phyloP scores from a whole-genome alignment of 2,888 invertebrate genomes.

The Mylabris sibirica region DNA sequence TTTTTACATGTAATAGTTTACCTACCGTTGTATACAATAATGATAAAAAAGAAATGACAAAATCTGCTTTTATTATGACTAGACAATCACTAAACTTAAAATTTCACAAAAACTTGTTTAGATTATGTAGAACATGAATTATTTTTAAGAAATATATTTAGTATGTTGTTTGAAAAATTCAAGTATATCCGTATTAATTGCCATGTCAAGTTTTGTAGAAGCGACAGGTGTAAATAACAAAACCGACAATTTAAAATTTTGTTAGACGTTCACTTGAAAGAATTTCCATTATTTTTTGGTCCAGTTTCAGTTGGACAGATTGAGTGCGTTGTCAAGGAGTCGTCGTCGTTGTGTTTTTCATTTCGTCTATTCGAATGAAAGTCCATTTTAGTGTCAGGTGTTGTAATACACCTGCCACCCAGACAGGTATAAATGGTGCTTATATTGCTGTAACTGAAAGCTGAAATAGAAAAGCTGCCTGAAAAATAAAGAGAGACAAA shows the following conservation, averaged over 20 bases:
- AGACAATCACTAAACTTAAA: background rate
- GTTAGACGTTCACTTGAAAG: conserved; percentile 14
- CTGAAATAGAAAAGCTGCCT: background rate
- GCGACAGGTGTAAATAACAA: background rate
- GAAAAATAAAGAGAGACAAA: too few relatives aligned
- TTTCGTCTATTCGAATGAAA: conserved; percentile 28
- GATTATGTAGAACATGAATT: background rate
- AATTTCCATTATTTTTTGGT: conserved; percentile 21
- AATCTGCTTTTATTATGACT: conserved; percentile 3
- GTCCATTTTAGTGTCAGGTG: conserved; percentile 33
- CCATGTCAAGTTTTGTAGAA: background rate
- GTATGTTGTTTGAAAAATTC: background rate
- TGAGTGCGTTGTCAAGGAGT: conserved; percentile 23
- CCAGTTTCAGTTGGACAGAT: conserved; percentile 21
- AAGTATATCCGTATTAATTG: background rate
- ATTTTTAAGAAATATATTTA: background rate
- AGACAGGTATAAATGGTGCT: conserved; percentile 44
- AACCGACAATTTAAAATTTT: background rate
- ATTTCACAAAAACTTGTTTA: background rate
- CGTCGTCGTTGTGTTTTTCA: conserved; percentile 29
- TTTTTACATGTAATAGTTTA: conserved; percentile 14
- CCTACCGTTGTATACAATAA: background rate
- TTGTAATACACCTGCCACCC: conserved; percentile 38
- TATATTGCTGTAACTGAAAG: background rate
- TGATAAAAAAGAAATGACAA: background rate